These are phyloP conservation scores for Cheumatopsyche charites DNA, from an alignment of 1,140 invertebrate genomes.

Conservation along the genomic window DNA sequence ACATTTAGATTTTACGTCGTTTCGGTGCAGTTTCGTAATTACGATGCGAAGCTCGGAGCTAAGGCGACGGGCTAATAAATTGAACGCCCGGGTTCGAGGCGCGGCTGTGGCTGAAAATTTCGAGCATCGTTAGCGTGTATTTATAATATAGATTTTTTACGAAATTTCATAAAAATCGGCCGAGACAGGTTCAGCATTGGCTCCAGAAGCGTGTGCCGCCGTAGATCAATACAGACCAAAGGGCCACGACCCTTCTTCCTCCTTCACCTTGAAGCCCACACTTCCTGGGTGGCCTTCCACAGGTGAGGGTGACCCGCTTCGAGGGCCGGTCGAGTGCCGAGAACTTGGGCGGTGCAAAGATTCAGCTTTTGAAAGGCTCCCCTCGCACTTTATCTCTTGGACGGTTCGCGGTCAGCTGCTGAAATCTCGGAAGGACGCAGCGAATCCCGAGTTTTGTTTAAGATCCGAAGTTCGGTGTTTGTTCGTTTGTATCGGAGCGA, in stretches of 20 bases:
- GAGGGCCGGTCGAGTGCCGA: neutral
- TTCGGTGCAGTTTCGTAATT: too few relatives aligned
- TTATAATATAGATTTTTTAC: too few relatives aligned
- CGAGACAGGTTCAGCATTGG: too few relatives aligned
- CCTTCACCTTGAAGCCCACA: constrained; percentile 14
- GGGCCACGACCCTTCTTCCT: constrained; percentile 7
- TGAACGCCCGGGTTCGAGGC: too few relatives aligned
- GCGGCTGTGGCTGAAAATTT: too few relatives aligned
- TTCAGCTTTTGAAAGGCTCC: too few relatives aligned
- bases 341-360: neutral
- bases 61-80: too few relatives aligned
- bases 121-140: too few relatives aligned
- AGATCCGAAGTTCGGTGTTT: too few relatives aligned
- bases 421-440: neutral
- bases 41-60: too few relatives aligned
- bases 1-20: too few relatives aligned
- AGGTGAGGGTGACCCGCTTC: neutral
- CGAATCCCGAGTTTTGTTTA: neutral
- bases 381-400: neutral
- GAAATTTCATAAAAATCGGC: too few relatives aligned
- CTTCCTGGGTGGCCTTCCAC: neutral
- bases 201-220: neutral
- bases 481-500: constrained; percentile 6
- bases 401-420: neutral
- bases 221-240: constrained; percentile 13